Evolutionary conservation across 2,113 vertebrate species (phyloP).

Genomic region (Salvelinus sp.): DNA sequence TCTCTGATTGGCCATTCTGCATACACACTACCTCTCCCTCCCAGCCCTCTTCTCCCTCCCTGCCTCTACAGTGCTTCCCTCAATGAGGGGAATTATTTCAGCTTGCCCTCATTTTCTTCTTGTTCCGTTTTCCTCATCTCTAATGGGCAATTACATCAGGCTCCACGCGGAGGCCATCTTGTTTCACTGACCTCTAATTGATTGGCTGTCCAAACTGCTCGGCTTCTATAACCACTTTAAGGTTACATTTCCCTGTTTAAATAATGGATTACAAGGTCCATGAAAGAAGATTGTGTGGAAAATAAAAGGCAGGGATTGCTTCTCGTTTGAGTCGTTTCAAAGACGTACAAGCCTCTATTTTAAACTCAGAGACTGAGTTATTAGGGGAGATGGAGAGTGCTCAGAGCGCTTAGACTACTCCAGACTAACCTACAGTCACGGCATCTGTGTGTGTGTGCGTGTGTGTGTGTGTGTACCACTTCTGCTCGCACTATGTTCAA

Average conservation of each 20-base stretch:
- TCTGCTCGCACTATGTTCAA: background rate
- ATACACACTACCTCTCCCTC: background rate
- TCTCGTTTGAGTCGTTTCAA: constrained; percentile 26
- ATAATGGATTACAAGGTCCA: constrained; percentile 52
- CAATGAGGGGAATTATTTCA: constrained; percentile 39
- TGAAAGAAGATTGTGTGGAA: constrained; percentile 33
- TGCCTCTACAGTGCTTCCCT: background rate
- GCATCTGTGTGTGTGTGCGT: no score
- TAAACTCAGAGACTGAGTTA: no score
- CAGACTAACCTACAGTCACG: no score
- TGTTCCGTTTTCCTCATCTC: constrained; percentile 48
- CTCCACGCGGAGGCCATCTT: constrained; percentile 44
- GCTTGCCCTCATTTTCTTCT: constrained; percentile 40
- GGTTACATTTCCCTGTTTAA: constrained; percentile 57
- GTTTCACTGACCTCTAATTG: constrained; percentile 48
- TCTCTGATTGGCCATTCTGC: no score
- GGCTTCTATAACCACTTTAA: constrained; percentile 52
- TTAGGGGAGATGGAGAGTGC: no score
- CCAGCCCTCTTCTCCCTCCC: background rate
- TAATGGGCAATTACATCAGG: constrained; percentile 66
- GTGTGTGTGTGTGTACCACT: no score
- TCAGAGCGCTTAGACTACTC: no score
- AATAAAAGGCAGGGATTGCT: constrained; percentile 52
- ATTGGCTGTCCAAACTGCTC: constrained; percentile 46
- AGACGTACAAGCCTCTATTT: constrained; percentile 25